Base-by-base conservation (phyloP, 2,888 invertebrate genomes). In the Synanthedon formicaeformis region DNA sequence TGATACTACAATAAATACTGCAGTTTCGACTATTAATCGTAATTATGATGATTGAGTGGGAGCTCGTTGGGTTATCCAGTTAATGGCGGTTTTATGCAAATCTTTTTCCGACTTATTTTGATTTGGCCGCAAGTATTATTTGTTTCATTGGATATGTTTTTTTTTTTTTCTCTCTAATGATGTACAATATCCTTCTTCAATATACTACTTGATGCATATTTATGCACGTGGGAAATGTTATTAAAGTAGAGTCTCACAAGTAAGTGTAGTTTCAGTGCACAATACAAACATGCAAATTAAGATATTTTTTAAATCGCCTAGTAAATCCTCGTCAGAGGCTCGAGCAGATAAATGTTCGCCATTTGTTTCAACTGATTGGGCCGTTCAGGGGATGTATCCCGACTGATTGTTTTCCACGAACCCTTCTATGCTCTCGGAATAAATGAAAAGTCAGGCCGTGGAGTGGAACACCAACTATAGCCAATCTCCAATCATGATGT, bases 301-400 rank as follows among this genome's bases (percentile, higher is more conserved):
- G 50, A 13, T 50, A 50, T 40, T 27, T 50, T 40, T 14, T 50
- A 50, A 50, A 50, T n/a, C 34, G 13, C 12, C 13, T 50, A 34
- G 34, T 50, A 34, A 50, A 34, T 50, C 13, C 40, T 40, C 40
- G 34, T 40, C 50, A 40, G 40, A 5, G 40, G 34, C 8, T 50
- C 40, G n/a, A 50, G 10, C 49, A 48, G 51, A 57, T 50, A 50
- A 55, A 57, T 55, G 8, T 61, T 53, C 52, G 57, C 69, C 65
- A 85, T 87, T 85, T 85, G 81, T 86, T 81, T 68, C 69, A 64
- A 60, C 73, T 80, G 87, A 87, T 87, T 87, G 85, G 81, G 61
- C 75, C 69, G 69, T 73, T 73, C 68, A 64, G 65, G 73, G 74
- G 76, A 74, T 80, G 74, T 71, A 71, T 72, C 77, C 71, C 60